These are phyloP conservation scores for Salvelinus sp. DNA, from an alignment of 2,113 vertebrate genomes.

Conservation along the genomic window DNA sequence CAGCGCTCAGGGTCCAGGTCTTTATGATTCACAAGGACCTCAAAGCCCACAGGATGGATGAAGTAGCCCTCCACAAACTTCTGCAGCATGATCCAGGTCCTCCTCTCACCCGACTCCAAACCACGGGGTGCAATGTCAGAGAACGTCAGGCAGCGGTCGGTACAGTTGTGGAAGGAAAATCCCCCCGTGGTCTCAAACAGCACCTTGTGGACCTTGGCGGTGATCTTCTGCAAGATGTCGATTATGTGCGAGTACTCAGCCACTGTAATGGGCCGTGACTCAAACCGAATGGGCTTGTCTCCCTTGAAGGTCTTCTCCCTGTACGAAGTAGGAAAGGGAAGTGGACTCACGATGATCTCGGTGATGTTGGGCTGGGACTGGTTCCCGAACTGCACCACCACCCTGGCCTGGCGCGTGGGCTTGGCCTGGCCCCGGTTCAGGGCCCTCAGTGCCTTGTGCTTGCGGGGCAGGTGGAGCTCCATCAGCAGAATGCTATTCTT, in stretches of 20 bases:
- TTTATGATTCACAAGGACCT: conserved; percentile 83
- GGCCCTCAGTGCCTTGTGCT: conserved; percentile 76
- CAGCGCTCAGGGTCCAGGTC: conserved; percentile 74
- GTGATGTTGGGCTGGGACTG: conserved; percentile 81
- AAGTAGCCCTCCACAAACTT: conserved; percentile 83
- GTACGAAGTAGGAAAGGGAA: conserved; percentile 75
- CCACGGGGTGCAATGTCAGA: conserved; percentile 83
- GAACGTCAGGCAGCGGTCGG: conserved; percentile 78
- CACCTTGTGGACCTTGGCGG: conserved; percentile 68
- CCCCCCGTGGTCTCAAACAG: conserved; percentile 75
- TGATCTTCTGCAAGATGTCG: conserved; percentile 40
- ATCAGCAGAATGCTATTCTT: conserved; percentile 87
- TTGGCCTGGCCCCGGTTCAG: conserved; percentile 70
- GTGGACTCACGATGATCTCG: conserved; percentile 80
- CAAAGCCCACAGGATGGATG: conserved; percentile 87
- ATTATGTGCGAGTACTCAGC: conserved; percentile 73
- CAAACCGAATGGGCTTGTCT: conserved; percentile 56
- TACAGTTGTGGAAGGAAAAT: conserved; percentile 78
- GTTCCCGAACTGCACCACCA: conserved; percentile 80
- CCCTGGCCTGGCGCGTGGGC: conserved; percentile 80
- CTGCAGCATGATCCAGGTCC: conserved; percentile 85
- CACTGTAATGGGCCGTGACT: conserved; percentile 71
- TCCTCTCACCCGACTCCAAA: conserved; percentile 78
- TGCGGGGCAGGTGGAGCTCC: conserved; percentile 83
- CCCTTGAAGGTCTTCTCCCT: conserved; percentile 48